These are phyloP conservation scores for Eumerus sabulonum DNA, from an alignment of 2,888 invertebrate genomes.

Conservation along the genomic window DNA sequence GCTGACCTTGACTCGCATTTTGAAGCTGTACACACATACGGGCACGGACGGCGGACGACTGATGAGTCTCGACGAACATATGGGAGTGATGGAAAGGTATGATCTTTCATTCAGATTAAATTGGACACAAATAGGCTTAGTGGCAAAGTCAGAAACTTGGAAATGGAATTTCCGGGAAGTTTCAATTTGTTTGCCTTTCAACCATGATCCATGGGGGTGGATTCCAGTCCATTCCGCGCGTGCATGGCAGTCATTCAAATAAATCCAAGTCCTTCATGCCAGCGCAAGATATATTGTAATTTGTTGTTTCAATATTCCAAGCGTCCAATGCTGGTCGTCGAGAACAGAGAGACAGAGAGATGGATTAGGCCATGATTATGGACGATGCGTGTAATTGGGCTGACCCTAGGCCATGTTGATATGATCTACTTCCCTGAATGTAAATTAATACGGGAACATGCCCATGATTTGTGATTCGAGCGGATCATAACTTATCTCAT, in stretches of 20 bases:
- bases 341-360: conserved; percentile 57
- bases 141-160: conserved; percentile 25
- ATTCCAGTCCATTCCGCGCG: neutral
- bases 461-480: no score
- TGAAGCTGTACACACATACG: neutral
- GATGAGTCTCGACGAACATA: conserved; percentile 14
- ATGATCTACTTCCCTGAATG: no score
- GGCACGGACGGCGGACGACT: conserved; percentile 5
- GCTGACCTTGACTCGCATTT: conserved; percentile 58
- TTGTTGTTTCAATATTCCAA: conserved; percentile 63
- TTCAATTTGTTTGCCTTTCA: conserved; percentile 57
- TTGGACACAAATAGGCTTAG: conserved; percentile 63
- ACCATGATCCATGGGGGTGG: conserved; percentile 9
- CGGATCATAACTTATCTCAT: no score
- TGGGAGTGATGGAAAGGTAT: conserved; percentile 54
- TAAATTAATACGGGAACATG: no score
- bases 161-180: conserved; percentile 57
- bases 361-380: conserved; percentile 59
- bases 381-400: conserved; percentile 61
- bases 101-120: conserved; percentile 67
- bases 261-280: conserved; percentile 32
- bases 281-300: conserved; percentile 51
- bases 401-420: neutral
- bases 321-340: conserved; percentile 51
- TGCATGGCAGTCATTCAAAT: conserved; percentile 12